phyloP scores from a whole-genome alignment of 1,140 invertebrate genomes.

The Octopus sinensis region DNA sequence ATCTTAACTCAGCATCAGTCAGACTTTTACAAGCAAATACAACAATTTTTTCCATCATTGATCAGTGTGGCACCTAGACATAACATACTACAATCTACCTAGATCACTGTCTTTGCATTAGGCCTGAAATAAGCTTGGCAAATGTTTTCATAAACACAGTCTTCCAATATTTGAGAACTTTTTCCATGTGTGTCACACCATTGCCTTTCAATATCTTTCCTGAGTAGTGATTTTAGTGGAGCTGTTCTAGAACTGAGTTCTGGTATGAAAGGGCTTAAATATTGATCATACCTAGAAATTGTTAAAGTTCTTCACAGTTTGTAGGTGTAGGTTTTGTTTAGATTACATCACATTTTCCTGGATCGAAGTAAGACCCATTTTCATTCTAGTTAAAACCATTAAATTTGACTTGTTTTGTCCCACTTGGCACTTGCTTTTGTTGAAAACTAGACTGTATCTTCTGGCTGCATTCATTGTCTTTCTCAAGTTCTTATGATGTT shows the following conservation, averaged over 20 bases:
- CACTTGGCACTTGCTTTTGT: background rate
- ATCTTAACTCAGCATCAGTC: slow-evolving; percentile 54
- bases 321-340: slow-evolving; percentile 19
- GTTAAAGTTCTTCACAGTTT: slow-evolving; percentile 16
- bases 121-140: slow-evolving; percentile 23
- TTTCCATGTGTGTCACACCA: background rate
- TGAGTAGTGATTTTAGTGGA: background rate
- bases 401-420: slow-evolving; percentile 21
- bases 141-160: slow-evolving; percentile 9
- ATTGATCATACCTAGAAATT: slow-evolving; percentile 6
- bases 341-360: slow-evolving; percentile 56
- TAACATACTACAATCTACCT: slow-evolving; percentile 32
- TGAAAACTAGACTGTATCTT: background rate
- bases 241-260: background rate
- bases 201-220: background rate
- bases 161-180: slow-evolving; percentile 23
- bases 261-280: background rate
- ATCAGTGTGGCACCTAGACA: slow-evolving; percentile 56
- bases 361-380: slow-evolving; percentile 52
- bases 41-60: slow-evolving; percentile 56
- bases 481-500: background rate
- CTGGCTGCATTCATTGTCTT: background rate
- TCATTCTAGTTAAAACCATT: slow-evolving; percentile 36
- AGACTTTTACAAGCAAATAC: slow-evolving; percentile 56
- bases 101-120: background rate